Evolutionary conservation across 2,113 vertebrate species (phyloP), one percentile per base, ranked within the genome.

Genomic region (Carassius carassius): DNA sequence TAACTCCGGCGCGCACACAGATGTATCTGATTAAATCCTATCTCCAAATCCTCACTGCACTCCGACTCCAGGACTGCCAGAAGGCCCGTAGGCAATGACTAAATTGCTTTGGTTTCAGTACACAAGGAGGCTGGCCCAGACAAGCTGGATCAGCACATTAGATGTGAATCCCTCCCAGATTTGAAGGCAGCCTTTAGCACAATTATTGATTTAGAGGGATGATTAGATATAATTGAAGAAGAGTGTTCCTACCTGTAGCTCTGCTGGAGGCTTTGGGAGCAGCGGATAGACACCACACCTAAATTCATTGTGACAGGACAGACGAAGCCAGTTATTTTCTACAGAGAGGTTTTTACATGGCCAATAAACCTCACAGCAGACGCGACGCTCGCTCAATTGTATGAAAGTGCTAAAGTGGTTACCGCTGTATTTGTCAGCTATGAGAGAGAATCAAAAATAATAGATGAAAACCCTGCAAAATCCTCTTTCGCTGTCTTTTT

Each of bases 61-160:
- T 92, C 93, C 89, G 91, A 91, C 96, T 95, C 94, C 95, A 96
- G 95, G 96, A 95, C 96, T 97, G 96, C 97, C 97, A 97, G 94
- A 96, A 97, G 91, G 95, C 96, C 98, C 96, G 95, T 95, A 96
- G 98, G 98, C 98, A 93, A 98, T 94, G 95, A 96, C 97, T 97
- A 97, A 98, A 99, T 99, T 98, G 98, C 97, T 98, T 98, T 98
- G 97, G 96, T 98, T 98, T 97, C 96, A 95, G 96, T 96, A 96
- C 96, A 97, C 96, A 97, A 96, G 95, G 95, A 97, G 96, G 97
- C 97, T 96, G 97, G 97, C 97, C 95, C 95, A 96, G 97, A 97
- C 97, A 97, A 97, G 96, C 96, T 95, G 96, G 96, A 98, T 98
- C 96, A 96, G 96, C 96, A 96, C 96, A 97, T 97, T 97, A 96